These are phyloP conservation scores for Astropecten irregularis DNA, from an alignment of 53 echinoderm and acorn worm species.

Conservation along the genomic window DNA sequence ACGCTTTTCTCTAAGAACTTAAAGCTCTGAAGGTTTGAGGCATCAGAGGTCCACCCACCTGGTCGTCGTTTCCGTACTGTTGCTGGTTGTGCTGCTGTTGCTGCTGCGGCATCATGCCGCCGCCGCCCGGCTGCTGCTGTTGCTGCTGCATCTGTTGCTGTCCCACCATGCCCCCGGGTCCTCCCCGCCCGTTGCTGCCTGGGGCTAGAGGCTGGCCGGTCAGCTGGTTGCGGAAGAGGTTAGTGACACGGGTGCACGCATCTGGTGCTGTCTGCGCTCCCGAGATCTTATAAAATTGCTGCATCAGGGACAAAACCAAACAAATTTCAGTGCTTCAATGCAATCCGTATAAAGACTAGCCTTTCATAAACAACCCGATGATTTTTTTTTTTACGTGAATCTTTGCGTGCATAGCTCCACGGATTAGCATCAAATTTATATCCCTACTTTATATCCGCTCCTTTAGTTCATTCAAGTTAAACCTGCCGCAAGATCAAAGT, in stretches of 20 bases:
- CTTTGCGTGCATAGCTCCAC: too few species aligned
- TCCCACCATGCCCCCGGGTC: not conserved
- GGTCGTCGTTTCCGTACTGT: slow-evolving; percentile 62
- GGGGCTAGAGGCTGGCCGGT: slow-evolving; percentile 36
- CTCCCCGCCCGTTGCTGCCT: slow-evolving; percentile 19
- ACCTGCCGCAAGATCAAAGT: too few species aligned
- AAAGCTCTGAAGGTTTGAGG: too few species aligned
- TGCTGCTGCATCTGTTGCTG: slow-evolving; percentile 5
- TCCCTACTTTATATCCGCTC: too few species aligned
- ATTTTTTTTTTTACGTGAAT: too few species aligned
- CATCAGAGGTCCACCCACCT: too few species aligned
- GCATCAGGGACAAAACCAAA: not conserved
- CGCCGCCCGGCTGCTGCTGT: slow-evolving; percentile 17
- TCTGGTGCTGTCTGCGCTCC: slow-evolving; percentile 85
- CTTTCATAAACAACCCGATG: too few species aligned
- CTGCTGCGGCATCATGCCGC: slow-evolving; percentile 9
- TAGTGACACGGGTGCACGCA: slow-evolving; percentile 86
- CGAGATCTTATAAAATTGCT: slow-evolving; percentile 89
- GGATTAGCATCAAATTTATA: too few species aligned
- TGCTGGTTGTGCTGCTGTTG: slow-evolving; percentile 33
- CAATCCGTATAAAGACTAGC: too few species aligned
- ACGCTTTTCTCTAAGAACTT: too few species aligned
- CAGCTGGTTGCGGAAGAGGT: slow-evolving; percentile 93
- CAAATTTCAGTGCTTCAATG: too few species aligned
- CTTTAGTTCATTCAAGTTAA: too few species aligned